phyloP scores from a whole-genome alignment of 2,797 vertebrate genomes.

The Nyctalus aviator region DNA sequence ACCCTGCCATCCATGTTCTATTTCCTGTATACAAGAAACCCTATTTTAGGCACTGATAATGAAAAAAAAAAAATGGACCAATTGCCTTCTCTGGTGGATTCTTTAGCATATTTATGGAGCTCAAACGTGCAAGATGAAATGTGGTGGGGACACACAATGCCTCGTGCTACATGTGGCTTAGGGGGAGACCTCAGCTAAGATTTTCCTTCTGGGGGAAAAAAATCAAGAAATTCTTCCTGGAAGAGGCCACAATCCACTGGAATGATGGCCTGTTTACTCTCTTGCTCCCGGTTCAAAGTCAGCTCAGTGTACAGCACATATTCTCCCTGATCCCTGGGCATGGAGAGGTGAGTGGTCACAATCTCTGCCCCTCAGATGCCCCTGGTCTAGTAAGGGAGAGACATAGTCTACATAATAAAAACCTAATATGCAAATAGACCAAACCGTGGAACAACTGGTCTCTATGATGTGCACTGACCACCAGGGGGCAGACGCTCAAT shows the following conservation, averaged over 20 bases:
- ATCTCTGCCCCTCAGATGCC: background rate
- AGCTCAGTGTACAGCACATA: background rate
- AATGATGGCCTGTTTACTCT: background rate
- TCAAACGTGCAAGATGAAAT: accelerated
- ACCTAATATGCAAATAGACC: too few relatives aligned
- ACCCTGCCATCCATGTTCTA: background rate
- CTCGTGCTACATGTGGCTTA: background rate
- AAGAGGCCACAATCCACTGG: background rate
- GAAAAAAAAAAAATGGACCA: background rate
- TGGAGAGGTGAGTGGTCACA: background rate
- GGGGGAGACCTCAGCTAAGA: background rate
- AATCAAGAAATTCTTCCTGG: background rate
- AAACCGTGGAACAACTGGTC: accelerated
- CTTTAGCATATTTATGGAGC: background rate
- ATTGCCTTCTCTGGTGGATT: background rate
- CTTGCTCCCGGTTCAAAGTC: background rate
- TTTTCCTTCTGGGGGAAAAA: background rate
- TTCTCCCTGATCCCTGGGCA: background rate
- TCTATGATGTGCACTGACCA: too few relatives aligned
- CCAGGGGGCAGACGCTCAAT: too few relatives aligned
- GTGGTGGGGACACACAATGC: background rate
- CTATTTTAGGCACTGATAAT: background rate
- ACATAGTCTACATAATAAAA: background rate
- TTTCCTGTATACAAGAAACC: background rate
- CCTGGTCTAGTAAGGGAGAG: background rate